A percentile compares a stretch with the other conserved stretches of the same genome.
Evolutionary conservation across 2,797 vertebrate genomes (phyloP).

Genomic region (Chelidonichthys spinosus): DNA sequence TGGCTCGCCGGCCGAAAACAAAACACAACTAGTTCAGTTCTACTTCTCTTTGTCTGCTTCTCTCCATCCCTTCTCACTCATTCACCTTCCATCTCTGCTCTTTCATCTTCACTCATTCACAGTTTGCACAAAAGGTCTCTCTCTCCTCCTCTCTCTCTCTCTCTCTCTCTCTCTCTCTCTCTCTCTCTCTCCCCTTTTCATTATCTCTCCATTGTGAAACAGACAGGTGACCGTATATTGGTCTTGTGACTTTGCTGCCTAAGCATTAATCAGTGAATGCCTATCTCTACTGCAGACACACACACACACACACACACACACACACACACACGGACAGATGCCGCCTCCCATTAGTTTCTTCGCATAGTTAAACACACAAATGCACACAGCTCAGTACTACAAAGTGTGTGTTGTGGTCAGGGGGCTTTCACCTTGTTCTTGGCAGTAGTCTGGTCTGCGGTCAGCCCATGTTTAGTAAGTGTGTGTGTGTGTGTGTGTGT

Average conservation of each 20-base stretch:
- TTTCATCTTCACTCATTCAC: conserved; percentile 23
- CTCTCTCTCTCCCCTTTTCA: not conserved
- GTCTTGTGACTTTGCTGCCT: conserved; percentile 57
- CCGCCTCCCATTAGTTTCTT: conserved; percentile 35
- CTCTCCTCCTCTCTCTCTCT: conserved; percentile 7
- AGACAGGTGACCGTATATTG: conserved; percentile 40
- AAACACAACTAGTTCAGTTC: conserved; percentile 42
- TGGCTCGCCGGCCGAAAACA: conserved; percentile 46
- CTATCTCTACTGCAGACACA: conserved; percentile 7
- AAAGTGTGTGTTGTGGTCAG: conserved; percentile 52
- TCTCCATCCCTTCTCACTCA: not conserved
- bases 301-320: conserved; percentile 5
- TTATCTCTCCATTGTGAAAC: not conserved
- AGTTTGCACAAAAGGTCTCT: conserved; percentile 56
- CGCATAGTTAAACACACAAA: conserved; percentile 21
- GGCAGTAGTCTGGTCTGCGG: conserved; percentile 43
- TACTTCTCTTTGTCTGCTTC: conserved; percentile 23
- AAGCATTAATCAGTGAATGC: conserved; percentile 43
- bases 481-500: conserved; percentile 38
- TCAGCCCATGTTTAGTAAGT: conserved; percentile 31
- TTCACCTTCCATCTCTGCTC: conserved; percentile 14
- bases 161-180: not conserved
- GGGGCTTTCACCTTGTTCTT: conserved; percentile 39
- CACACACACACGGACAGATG: conserved; percentile 16
- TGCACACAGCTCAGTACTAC: conserved; percentile 9